Evolutionary conservation across 2,888 invertebrate genomes (phyloP).

Genomic region (Orthonevra nobilis): DNA sequence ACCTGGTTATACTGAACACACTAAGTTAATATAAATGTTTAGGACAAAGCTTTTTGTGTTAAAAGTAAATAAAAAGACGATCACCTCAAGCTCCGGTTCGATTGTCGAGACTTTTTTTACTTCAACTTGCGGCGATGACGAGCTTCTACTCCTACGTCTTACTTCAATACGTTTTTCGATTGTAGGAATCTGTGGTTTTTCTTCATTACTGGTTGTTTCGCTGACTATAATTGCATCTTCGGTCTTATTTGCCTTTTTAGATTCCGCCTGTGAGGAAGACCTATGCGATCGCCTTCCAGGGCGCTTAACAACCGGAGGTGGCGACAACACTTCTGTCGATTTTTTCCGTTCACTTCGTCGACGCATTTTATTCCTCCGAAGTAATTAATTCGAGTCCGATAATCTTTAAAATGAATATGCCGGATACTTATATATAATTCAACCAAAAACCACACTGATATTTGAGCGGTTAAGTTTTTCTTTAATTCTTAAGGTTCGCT

Average conservation of each 20-base stretch:
- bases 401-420: conserved; percentile 5
- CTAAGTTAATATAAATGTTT: too few relatives aligned
- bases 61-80: too few relatives aligned
- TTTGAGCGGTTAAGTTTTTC: conserved; percentile 17
- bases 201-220: conserved; percentile 17
- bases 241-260: conserved; percentile 74
- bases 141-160: neutral
- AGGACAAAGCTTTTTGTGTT: too few relatives aligned
- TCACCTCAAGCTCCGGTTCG: conserved; percentile 74
- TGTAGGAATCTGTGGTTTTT: neutral
- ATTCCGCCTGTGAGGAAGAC: conserved; percentile 73
- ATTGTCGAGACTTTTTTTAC: conserved; percentile 75
- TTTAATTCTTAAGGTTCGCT: too few relatives aligned
- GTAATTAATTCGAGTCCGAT: neutral
- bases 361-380: conserved; percentile 82
- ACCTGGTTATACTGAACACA: too few relatives aligned
- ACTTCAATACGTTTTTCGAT: conserved; percentile 16
- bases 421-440: conserved; percentile 7
- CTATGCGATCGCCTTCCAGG: conserved; percentile 75
- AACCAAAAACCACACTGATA: conserved; percentile 24
- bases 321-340: conserved; percentile 82
- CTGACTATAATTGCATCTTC: conserved; percentile 60
- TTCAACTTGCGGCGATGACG: conserved; percentile 9
- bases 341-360: conserved; percentile 88
- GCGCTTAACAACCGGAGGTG: conserved; percentile 76